Evolutionary conservation across 2,113 vertebrate species (phyloP).

Genomic region (Gymnarchus niloticus): DNA sequence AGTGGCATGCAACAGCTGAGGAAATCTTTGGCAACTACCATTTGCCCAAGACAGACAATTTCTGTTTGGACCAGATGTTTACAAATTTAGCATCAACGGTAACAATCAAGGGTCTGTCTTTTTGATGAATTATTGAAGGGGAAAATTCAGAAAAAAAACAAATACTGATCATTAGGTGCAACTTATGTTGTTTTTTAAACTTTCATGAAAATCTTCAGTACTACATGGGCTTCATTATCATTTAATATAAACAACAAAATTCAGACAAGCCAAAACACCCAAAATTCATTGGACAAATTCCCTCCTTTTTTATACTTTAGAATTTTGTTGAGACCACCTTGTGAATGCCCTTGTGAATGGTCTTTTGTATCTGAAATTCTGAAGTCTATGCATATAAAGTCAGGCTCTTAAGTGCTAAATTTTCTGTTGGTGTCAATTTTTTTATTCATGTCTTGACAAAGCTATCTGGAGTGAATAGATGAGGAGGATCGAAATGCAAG

Average conservation of each 20-base stretch:
- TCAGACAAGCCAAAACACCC: neutral
- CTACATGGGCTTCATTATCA: too few relatives aligned
- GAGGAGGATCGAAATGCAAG: too few relatives aligned
- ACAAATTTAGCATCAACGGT: neutral
- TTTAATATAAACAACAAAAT: too few relatives aligned
- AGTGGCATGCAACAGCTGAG: conserved; percentile 1
- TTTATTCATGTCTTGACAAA: neutral
- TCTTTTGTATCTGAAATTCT: neutral
- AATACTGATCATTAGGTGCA: neutral
- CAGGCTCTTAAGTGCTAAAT: neutral
- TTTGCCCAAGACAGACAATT: neutral
- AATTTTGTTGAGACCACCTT: neutral
- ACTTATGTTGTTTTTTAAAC: neutral
- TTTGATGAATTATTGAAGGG: neutral
- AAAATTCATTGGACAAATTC: too few relatives aligned
- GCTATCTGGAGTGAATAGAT: too few relatives aligned
- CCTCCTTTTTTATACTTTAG: too few relatives aligned
- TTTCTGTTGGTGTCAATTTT: neutral
- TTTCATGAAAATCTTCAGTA: neutral
- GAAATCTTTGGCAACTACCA: conserved; percentile 13
- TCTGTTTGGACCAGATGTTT: neutral
- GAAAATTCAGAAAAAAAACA: neutral
- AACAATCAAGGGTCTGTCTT: neutral
- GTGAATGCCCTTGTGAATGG: neutral
- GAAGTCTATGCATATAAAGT: neutral